phyloP scores from a whole-genome alignment of 2,888 invertebrate species.

The Thecophora atra region DNA sequence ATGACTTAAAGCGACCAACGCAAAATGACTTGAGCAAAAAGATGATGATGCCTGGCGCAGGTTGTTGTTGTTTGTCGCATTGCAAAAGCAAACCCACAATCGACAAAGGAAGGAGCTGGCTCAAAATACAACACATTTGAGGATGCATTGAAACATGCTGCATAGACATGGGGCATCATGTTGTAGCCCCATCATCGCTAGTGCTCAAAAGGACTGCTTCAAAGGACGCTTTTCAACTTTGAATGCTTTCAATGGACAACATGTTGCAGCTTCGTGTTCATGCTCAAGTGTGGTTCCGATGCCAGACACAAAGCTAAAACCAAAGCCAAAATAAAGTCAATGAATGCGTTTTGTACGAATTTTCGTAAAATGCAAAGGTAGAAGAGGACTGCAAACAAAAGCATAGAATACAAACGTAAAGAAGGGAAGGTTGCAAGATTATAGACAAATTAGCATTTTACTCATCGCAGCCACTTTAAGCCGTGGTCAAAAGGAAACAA shows the following conservation, averaged over 20 bases:
- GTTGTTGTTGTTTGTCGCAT: no score
- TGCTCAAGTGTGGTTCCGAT: neutral
- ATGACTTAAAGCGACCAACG: neutral
- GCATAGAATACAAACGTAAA: neutral
- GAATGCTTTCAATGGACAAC: constrained; percentile 59
- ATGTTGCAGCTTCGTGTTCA: constrained; percentile 3
- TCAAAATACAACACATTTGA: neutral
- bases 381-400: neutral
- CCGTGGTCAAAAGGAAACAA: neutral
- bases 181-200: neutral
- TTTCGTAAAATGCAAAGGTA: neutral
- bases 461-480: constrained; percentile 22
- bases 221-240: constrained; percentile 58
- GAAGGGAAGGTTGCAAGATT: neutral
- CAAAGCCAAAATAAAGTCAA: neutral
- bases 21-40: no score
- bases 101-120: neutral
- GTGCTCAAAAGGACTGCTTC: constrained; percentile 49
- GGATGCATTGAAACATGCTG: neutral
- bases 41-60: no score
- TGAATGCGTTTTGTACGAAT: neutral
- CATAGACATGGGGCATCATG: neutral
- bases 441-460: constrained; percentile 30
- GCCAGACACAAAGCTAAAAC: no score
- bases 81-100: neutral